Percentiles rank a stretch among this genome's conserved stretches.
Evolutionary conservation across 2,888 invertebrate genomes (phyloP).

Genomic region (Thumatha senex): DNA sequence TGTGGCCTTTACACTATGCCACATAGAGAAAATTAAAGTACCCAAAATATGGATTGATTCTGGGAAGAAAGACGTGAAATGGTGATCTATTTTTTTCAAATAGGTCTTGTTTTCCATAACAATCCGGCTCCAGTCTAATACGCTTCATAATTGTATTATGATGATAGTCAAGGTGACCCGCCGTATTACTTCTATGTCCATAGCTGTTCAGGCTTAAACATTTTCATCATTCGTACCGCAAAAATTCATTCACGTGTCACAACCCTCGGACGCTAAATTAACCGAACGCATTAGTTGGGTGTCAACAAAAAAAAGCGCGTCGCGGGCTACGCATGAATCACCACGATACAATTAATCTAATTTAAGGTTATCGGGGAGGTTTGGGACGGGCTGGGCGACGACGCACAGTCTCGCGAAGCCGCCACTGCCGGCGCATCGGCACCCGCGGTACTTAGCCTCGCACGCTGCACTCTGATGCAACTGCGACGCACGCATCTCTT

Average conservation of each 20-base stretch:
- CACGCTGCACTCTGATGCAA: conserved; percentile 30
- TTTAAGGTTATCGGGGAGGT: conserved; percentile 80
- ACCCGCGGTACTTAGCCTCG: conserved; percentile 50
- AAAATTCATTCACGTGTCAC: conserved; percentile 61
- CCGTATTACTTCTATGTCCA: too few species aligned
- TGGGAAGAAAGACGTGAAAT: too few species aligned
- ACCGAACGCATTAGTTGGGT: conserved; percentile 70
- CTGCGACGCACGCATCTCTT: neutral
- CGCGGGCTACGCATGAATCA: conserved; percentile 74
- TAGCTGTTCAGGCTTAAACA: too few species aligned
- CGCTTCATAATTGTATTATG: too few species aligned
- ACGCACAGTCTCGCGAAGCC: conserved; percentile 75
- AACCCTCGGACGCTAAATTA: conserved; percentile 63
- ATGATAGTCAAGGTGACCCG: too few species aligned
- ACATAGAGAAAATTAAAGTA: too few species aligned
- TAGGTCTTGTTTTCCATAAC: too few species aligned
- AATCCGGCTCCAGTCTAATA: too few species aligned
- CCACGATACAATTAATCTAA: conserved; percentile 81
- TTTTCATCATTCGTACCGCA: conserved; percentile 3
- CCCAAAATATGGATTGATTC: too few species aligned
- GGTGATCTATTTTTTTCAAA: too few species aligned
- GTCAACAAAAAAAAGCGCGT: conserved; percentile 69
- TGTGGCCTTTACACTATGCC: too few species aligned
- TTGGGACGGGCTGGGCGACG: conserved; percentile 65
- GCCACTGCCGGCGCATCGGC: conserved; percentile 59